These are phyloP conservation scores for Coenonympha arcania DNA, from an alignment of 2,888 invertebrate species.

Conservation along the genomic window DNA sequence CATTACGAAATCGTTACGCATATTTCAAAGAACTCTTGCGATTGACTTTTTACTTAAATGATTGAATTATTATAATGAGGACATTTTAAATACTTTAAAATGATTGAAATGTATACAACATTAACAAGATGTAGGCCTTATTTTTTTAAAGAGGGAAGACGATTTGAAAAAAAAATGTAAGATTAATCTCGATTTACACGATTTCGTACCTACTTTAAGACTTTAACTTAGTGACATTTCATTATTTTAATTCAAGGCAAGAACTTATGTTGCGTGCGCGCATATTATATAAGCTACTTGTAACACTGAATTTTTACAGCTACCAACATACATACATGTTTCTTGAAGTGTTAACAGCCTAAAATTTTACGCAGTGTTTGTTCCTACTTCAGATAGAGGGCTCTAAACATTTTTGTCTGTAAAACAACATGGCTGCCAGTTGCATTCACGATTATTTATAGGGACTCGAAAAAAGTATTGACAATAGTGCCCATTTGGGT, in stretches of 20 bases:
- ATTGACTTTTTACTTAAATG: no score
- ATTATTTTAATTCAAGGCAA: constrained; percentile 19
- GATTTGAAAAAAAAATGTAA: background rate
- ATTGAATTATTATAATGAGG: no score
- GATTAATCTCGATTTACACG: background rate
- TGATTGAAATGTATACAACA: background rate
- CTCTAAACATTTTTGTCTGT: constrained; percentile 1
- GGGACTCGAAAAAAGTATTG: no score
- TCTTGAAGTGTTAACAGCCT: constrained; percentile 2
- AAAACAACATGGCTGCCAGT: constrained; percentile 2
- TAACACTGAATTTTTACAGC: constrained; percentile 22
- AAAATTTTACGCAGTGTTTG: background rate
- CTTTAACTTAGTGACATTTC: background rate
- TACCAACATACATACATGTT: constrained; percentile 27
- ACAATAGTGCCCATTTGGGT: no score
- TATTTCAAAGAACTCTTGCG: no score
- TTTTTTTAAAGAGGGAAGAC: background rate
- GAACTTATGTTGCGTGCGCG: constrained; percentile 19
- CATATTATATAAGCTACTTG: constrained; percentile 15
- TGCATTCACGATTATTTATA: no score
- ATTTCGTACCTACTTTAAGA: background rate
- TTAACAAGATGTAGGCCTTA: constrained; percentile 3
- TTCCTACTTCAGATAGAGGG: background rate
- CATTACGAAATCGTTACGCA: no score
- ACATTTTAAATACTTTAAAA: background rate